Base-by-base conservation (phyloP, 2,888 invertebrate species). In the Drosophila leonis region DNA sequence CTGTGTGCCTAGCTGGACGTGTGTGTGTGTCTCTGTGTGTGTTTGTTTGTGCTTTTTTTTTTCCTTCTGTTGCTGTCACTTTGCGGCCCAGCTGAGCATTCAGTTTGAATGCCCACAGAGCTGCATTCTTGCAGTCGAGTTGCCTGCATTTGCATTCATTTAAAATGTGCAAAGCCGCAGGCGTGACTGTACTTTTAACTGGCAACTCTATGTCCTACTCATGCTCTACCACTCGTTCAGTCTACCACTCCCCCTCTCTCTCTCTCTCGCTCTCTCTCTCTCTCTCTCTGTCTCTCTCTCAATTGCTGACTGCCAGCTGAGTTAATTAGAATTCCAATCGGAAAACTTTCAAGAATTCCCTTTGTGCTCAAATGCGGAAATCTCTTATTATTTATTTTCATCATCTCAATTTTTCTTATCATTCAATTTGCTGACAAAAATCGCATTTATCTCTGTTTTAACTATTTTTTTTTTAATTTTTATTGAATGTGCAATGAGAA, bases 81-180 rank as follows among this genome's bases (percentile, higher is more conserved):
- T 71, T 80, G 72, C 48, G 65, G 55, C 24, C 63, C 63, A 70
- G 61, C 69, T 67, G 62, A 69, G 75, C 60, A 72, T 67, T 63
- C 56, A 62, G 55, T 75, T 78, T 75, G 67, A 70, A 66, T 69
- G 27, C 24, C 18, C 37, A 60, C 27, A 41, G 59, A 41, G 24
- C 27, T 42, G 60, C 48, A 62, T 35, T 51, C 51, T 10, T 35
- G 33, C 51, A 33, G 33, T 52, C 7, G 27, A 39, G 29, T 24
- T 31, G 24, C 46, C 39, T 46, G 69, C 49, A 44, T 65, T 57
- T 68, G 64, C 64, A 64, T 64, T 41, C n/a, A 44, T 62, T 69
- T 75, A 7, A 48, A 49, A 68, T 60, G 42, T 46, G 31, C 33
- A 20, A 20, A 54, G 55, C 49, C 55, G 33, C 62, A 60, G 46